A percentile compares a stretch with the other conserved stretches of the same genome.
Evolutionary conservation across 1,140 invertebrate genomes (phyloP).

Genomic region (Penaeus chinensis): DNA sequence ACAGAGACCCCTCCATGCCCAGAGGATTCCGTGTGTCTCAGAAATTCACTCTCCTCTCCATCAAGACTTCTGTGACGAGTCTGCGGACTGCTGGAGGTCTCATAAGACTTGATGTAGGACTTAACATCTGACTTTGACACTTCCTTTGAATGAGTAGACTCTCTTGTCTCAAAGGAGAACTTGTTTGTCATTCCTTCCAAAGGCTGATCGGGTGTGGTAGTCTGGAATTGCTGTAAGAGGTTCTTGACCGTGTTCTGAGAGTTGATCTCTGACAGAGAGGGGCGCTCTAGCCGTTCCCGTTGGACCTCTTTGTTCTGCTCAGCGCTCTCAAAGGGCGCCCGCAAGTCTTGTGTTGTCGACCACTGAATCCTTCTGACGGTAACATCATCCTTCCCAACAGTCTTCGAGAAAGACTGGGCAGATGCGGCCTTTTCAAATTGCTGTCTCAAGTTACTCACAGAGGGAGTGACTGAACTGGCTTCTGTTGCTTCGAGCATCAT

Average conservation of each 20-base stretch:
- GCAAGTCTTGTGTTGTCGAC: neutral
- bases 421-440: conserved; percentile 38
- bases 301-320: neutral
- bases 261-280: neutral
- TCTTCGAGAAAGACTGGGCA: conserved; percentile 25
- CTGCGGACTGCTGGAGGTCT: too few species aligned
- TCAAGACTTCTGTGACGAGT: too few species aligned
- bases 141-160: neutral
- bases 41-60: too few species aligned
- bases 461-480: conserved; percentile 9
- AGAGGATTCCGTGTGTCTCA: too few species aligned
- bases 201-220: neutral
- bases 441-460: conserved; percentile 32
- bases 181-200: neutral
- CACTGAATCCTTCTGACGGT: neutral
- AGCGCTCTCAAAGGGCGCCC: conserved; percentile 11
- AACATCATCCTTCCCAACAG: neutral
- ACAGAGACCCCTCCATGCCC: too few species aligned
- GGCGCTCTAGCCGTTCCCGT: neutral
- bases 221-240: conserved; percentile 24
- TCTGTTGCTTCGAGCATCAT: too few species aligned
- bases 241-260: conserved; percentile 10
- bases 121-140: too few species aligned
- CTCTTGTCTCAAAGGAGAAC: neutral
- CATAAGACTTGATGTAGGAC: too few species aligned